Evolutionary conservation across 2,797 vertebrate genomes (phyloP).

Genomic region (Botia kubotai): DNA sequence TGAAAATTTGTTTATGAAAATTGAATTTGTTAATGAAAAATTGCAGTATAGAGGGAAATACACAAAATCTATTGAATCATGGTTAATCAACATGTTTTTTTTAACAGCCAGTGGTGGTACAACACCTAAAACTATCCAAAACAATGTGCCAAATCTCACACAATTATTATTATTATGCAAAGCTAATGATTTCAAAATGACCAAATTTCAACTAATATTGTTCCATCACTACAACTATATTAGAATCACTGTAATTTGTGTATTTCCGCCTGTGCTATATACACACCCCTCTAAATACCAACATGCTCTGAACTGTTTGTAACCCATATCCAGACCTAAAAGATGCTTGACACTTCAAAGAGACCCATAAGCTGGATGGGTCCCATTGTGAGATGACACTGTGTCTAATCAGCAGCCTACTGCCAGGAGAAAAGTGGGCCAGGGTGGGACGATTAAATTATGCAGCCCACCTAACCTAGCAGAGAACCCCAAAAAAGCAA

Average conservation of each 20-base stretch:
- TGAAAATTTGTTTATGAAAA: too few relatives aligned
- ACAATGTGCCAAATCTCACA: too few relatives aligned
- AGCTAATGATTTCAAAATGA: too few relatives aligned
- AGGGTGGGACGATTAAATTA: slow-evolving; percentile 54
- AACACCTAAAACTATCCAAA: too few relatives aligned
- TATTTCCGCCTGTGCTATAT: background rate
- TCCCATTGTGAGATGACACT: slow-evolving; percentile 39
- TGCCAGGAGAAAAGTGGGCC: slow-evolving; percentile 51
- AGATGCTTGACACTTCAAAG: slow-evolving; percentile 24
- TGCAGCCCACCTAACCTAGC: slow-evolving; percentile 7
- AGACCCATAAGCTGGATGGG: slow-evolving; percentile 12
- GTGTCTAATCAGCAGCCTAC: slow-evolving; percentile 43
- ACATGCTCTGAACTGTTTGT: slow-evolving; percentile 20
- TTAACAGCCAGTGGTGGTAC: too few relatives aligned
- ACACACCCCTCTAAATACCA: background rate
- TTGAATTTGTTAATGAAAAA: too few relatives aligned
- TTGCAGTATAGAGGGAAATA: too few relatives aligned
- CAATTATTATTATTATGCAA: too few relatives aligned
- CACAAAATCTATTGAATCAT: too few relatives aligned
- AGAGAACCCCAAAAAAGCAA: background rate
- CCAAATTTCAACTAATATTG: too few relatives aligned
- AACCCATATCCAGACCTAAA: slow-evolving; percentile 34
- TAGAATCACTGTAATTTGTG: background rate
- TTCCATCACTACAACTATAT: too few relatives aligned
- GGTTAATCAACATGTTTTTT: too few relatives aligned